Conservation (phyloP, 2,797 vertebrate species). For the Sebastes diaconus region DNA sequence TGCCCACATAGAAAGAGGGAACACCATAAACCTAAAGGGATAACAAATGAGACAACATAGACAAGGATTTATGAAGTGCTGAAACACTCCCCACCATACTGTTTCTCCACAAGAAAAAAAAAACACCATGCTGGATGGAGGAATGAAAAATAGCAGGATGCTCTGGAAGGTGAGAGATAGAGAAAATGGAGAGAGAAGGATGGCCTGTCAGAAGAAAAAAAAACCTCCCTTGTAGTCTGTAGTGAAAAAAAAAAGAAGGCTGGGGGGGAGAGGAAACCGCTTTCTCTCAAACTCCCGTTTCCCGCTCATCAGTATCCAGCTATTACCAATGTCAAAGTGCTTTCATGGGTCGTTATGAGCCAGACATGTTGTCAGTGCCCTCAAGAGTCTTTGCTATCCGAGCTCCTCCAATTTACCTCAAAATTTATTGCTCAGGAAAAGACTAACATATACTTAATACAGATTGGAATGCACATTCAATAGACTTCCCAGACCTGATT, state of each 20-base stretch:
- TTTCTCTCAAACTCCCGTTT: conserved; percentile 48
- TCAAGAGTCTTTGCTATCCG: conserved; percentile 55
- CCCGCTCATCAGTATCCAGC: conserved; percentile 57
- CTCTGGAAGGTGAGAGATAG: conserved; percentile 57
- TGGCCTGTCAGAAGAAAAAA: conserved; percentile 29
- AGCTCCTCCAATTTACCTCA: conserved; percentile 60
- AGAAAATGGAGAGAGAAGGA: conserved; percentile 61
- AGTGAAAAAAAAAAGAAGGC: neutral
- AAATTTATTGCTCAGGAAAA: conserved; percentile 78
- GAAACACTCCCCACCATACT: conserved; percentile 61
- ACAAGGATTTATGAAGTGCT: conserved; percentile 76
- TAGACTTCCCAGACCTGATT: conserved; percentile 70
- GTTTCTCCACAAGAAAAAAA: conserved; percentile 39
- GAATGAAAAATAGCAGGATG: conserved; percentile 68
- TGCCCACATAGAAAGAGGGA: conserved; percentile 54
- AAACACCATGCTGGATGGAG: conserved; percentile 29
- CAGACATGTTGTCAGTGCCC: conserved; percentile 71
- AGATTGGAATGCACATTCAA: conserved; percentile 75
- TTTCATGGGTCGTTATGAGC: conserved; percentile 72
- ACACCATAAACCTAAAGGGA: conserved; percentile 62
- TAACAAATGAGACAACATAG: conserved; percentile 73
- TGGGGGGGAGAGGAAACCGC: conserved; percentile 32
- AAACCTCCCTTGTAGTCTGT: neutral
- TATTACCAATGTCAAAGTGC: conserved; percentile 66
- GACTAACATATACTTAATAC: conserved; percentile 72